Percentiles rank a stretch among this genome's conserved stretches.
phyloP scores from a whole-genome alignment of 2,113 vertebrate species.

The Ciconia maguari region DNA sequence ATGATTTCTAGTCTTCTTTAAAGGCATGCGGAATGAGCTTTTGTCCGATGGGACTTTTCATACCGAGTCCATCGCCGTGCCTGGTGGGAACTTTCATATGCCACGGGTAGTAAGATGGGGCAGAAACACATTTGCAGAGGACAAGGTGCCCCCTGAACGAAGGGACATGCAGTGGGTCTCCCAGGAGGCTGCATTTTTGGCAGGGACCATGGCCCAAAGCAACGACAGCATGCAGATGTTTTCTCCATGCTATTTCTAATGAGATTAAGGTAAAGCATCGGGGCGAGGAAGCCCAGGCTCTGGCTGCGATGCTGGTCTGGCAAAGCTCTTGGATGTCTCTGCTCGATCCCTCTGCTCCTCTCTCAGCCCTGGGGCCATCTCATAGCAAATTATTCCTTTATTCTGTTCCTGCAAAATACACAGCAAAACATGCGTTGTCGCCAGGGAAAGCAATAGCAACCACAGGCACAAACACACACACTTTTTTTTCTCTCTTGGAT shows the following conservation, averaged over 20 bases:
- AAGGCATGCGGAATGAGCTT: rapidly evolving
- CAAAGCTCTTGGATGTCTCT: background rate
- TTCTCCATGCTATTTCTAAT: background rate
- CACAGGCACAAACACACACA: background rate
- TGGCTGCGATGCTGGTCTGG: background rate
- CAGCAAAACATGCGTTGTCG: rapidly evolving
- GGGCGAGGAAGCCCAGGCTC: background rate
- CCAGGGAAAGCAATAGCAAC: background rate
- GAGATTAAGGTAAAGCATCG: background rate
- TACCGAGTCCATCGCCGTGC: rapidly evolving
- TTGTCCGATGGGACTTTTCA: background rate
- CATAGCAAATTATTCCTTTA: background rate
- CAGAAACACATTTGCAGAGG: background rate
- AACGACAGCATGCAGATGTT: rapidly evolving
- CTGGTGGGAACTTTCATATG: background rate
- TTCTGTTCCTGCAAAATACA: background rate
- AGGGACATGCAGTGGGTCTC: background rate
- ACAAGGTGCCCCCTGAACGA: background rate
- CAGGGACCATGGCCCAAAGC: background rate
- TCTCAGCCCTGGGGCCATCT: background rate
- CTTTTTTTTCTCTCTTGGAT: background rate
- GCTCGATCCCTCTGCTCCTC: background rate
- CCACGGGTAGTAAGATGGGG: background rate
- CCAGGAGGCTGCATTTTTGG: background rate
- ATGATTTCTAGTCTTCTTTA: background rate